A percentile compares a stretch with the other conserved stretches of the same genome.
phyloP scores from a whole-genome alignment of 1,140 invertebrate genomes.

The Linepithema humile region DNA sequence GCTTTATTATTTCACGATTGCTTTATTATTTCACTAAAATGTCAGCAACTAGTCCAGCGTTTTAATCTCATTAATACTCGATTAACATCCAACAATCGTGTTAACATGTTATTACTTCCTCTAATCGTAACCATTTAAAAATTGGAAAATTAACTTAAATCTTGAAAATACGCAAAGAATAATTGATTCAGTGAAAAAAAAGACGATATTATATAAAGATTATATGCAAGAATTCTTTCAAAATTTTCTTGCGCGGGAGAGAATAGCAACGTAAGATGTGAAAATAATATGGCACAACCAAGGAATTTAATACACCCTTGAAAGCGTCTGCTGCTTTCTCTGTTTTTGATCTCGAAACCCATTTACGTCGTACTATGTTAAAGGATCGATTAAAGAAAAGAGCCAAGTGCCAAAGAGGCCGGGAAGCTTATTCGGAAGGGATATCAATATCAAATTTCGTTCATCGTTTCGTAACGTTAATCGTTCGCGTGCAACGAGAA shows the following conservation, averaged over 20 bases:
- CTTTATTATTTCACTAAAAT: background rate
- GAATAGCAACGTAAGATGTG: background rate
- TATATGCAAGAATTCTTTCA: background rate
- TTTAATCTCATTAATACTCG: background rate
- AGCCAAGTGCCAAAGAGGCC: constrained; percentile 23
- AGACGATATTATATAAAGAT: background rate
- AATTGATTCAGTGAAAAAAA: background rate
- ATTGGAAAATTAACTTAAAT: background rate
- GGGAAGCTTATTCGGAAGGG: constrained; percentile 16
- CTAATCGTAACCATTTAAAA: background rate
- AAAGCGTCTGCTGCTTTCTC: constrained; percentile 3
- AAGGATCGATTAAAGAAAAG: constrained; percentile 40
- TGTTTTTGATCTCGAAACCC: constrained; percentile 18
- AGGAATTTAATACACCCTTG: constrained; percentile 26
- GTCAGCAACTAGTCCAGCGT: background rate
- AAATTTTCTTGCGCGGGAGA: background rate
- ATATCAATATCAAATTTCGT: constrained; percentile 57
- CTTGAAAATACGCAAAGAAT: background rate
- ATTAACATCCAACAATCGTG: background rate
- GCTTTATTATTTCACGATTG: background rate
- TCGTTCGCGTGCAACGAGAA: constrained; percentile 19
- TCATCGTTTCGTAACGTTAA: constrained; percentile 4
- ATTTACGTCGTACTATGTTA: constrained; percentile 35
- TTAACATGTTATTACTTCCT: background rate
- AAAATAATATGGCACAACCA: background rate